phyloP scores from a whole-genome alignment of 2,888 invertebrate species.

The Acleris literana region DNA sequence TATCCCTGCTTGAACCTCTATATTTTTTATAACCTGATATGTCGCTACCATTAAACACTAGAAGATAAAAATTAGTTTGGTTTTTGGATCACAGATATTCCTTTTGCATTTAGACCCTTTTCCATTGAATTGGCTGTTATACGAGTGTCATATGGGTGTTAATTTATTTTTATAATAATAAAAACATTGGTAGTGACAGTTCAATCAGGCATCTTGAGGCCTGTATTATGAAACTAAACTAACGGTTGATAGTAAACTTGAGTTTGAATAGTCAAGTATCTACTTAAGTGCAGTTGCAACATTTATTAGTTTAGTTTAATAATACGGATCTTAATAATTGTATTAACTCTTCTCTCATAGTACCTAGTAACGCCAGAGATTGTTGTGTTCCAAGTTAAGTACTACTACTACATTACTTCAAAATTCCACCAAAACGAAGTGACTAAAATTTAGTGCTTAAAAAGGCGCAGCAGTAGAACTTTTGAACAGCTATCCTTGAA shows the following conservation, averaged over 20 bases:
- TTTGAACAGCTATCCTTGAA: no score
- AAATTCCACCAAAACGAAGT: no score
- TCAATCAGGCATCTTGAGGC: slow-evolving; percentile 1
- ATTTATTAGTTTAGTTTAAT: background rate
- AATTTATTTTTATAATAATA: slow-evolving; percentile 50
- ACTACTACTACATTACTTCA: no score
- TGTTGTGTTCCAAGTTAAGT: no score
- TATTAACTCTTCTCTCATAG: slow-evolving; percentile 43
- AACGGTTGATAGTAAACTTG: no score
- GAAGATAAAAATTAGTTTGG: background rate
- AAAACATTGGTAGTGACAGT: slow-evolving; percentile 49
- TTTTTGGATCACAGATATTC: background rate
- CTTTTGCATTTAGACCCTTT: slow-evolving; percentile 11
- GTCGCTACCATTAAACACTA: background rate
- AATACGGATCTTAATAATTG: slow-evolving; percentile 50
- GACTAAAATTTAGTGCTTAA: no score
- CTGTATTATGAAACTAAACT: background rate
- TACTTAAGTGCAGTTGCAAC: no score
- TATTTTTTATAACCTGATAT: background rate
- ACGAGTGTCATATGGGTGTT: slow-evolving; percentile 66
- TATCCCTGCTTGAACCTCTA: slow-evolving; percentile 20
- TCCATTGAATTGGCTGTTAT: slow-evolving; percentile 61
- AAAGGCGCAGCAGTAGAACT: no score
- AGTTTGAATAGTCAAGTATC: no score
- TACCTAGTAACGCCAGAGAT: background rate